phyloP scores from a whole-genome alignment of 2,888 invertebrate genomes.

The Abrostola tripartita region DNA sequence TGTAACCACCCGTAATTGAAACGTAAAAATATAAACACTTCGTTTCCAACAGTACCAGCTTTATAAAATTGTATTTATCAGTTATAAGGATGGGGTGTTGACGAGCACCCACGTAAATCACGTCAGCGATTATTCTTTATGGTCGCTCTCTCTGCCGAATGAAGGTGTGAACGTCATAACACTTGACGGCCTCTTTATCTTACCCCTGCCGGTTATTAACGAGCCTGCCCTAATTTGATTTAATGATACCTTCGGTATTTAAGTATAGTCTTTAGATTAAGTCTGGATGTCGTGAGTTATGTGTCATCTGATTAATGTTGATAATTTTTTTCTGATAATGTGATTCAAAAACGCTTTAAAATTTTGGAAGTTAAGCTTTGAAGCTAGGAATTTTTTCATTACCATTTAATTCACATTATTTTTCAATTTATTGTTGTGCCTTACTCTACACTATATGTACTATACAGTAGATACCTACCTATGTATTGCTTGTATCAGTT shows the following conservation, averaged over 20 bases:
- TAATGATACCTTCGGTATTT: conserved; percentile 57
- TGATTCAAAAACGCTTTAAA: not conserved
- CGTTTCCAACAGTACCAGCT: not conserved
- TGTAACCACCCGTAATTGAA: not conserved
- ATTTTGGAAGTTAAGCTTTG: too few relatives aligned
- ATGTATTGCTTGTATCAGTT: too few relatives aligned
- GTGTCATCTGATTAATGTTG: not conserved
- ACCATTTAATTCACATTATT: too few relatives aligned
- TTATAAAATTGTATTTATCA: not conserved
- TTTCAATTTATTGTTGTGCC: too few relatives aligned
- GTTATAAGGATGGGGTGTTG: conserved; percentile 36
- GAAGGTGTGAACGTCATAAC: conserved; percentile 75
- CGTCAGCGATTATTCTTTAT: conserved; percentile 70
- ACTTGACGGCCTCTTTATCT: conserved; percentile 67
- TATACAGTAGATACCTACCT: too few relatives aligned
- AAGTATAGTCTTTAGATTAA: conserved; percentile 22
- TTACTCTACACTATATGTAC: too few relatives aligned
- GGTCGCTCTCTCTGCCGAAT: conserved; percentile 61
- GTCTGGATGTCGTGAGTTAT: not conserved
- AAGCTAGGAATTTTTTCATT: too few relatives aligned
- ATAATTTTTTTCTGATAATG: not conserved
- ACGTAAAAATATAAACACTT: not conserved
- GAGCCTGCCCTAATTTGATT: conserved; percentile 62
- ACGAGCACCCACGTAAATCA: conserved; percentile 66
- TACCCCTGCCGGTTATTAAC: conserved; percentile 65